Evolutionary conservation across 2,113 vertebrate genomes (phyloP).

Genomic region (Ovis canadensis): DNA sequence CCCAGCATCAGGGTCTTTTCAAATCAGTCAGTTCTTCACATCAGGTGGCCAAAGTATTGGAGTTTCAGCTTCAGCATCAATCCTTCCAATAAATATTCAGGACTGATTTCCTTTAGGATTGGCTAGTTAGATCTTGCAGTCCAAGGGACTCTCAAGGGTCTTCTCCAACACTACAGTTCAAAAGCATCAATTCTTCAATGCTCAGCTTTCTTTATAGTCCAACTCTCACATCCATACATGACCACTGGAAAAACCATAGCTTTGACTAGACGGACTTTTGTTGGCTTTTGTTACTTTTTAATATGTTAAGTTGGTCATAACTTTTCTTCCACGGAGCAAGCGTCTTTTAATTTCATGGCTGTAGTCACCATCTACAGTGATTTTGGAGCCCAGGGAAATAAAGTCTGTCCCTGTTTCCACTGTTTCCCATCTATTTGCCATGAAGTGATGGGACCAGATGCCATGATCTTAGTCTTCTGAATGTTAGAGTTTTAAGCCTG

Average conservation of each 20-base stretch:
- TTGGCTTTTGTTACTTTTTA: neutral
- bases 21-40: neutral
- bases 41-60: neutral
- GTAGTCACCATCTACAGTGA: neutral
- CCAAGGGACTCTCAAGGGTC: neutral
- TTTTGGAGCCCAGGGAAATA: neutral
- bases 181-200: neutral
- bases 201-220: neutral
- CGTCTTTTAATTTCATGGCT: neutral
- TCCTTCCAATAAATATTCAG: neutral
- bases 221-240: neutral
- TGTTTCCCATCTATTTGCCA: neutral
- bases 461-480: neutral
- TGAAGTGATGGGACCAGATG: neutral
- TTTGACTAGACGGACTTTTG: neutral
- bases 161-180: neutral
- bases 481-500: neutral
- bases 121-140: neutral
- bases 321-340: neutral
- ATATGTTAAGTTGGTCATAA: neutral
- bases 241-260: neutral
- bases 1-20: neutral
- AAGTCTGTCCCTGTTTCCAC: neutral
- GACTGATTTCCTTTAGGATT: neutral
- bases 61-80: neutral